Evolutionary conservation across 2,113 vertebrate species (phyloP).

Genomic region (Malurus melanocephalus): DNA sequence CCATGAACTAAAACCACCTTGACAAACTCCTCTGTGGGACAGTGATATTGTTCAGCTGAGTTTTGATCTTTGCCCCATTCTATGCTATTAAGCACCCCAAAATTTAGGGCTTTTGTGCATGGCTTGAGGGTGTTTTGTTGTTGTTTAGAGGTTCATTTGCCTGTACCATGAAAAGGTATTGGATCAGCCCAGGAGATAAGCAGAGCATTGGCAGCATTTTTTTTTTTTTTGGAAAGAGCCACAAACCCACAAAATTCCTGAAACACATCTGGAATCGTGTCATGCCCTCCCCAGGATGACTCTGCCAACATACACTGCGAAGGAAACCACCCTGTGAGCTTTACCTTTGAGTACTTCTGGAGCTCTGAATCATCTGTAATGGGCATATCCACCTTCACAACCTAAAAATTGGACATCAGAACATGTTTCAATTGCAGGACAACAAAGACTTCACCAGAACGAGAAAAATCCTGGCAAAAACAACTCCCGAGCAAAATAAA

Average conservation of each 20-base stretch:
- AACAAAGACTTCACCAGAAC: not conserved
- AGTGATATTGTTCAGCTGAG: not conserved
- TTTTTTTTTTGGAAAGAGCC: not conserved
- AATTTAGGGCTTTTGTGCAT: not conserved
- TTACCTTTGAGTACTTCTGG: constrained; percentile 93
- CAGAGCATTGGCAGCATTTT: not conserved
- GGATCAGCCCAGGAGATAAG: not conserved
- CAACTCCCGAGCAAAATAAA: not conserved
- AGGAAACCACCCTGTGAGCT: not conserved
- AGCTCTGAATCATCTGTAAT: constrained; percentile 88
- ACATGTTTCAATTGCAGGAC: not conserved
- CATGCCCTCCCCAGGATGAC: not conserved
- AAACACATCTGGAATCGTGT: not conserved
- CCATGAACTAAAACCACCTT: not conserved
- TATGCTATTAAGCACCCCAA: not conserved
- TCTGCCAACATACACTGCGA: not conserved
- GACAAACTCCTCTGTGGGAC: not conserved
- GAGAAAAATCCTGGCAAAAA: not conserved
- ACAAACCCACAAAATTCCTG: not conserved
- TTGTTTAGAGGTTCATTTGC: not conserved
- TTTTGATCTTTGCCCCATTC: not conserved
- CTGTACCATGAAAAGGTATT: not conserved
- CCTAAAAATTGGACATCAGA: constrained; percentile 65
- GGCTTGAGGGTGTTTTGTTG: not conserved
- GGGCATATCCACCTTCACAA: constrained; percentile 84